Base-by-base conservation (phyloP, 2,797 vertebrate species). In the Novumbra hubbsi region DNA sequence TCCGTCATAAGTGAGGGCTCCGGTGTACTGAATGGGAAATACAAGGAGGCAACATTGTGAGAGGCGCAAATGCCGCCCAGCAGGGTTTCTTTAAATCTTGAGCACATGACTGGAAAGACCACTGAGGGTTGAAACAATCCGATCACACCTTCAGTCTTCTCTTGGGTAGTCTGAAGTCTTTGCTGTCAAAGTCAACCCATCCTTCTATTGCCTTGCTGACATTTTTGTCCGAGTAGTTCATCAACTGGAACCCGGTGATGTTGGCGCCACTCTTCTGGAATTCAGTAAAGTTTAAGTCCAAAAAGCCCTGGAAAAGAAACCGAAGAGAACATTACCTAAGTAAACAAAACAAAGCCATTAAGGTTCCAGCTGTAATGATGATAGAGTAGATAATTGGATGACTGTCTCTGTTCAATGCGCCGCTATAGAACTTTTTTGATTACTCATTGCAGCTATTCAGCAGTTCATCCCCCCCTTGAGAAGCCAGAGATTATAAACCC, bases 161-260 rank as follows among this genome's bases (percentile, higher is more conserved):
- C 86, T 96, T 96, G 79, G 95, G 90, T 73, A 95, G 92, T 73
- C 95, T 96, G 41, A 96, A 94, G 83, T 98, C 97, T 73, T 96
- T 96, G 76, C 93, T 95, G 75, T 98, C 97, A 0, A 96, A 97
- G 76, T 88, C 94, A 81, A 94, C 91, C 97, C 97, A 99, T 70
- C 97, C 95, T 69, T 96, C 95, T 90, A 96, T 94, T 76, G 95
- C 93, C 80, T 89, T 93, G 82, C 93, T 90, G 0, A 96, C 95
- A 6, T 88, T 78, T 2, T 92, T 87, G 60, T 97, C 92, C 0
- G 96, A 95, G 83, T 94, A 93, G 90, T 97, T 97, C 80, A 98
- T 95, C 86, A 98, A 12, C 87, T 99, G 97, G 90, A 98, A 96
- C 5, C 97, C 97, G 0, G 97, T 98, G 78, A 98, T 95, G 0